Evolutionary conservation across 2,888 invertebrate genomes (phyloP).

Genomic region (Congeria kusceri): DNA sequence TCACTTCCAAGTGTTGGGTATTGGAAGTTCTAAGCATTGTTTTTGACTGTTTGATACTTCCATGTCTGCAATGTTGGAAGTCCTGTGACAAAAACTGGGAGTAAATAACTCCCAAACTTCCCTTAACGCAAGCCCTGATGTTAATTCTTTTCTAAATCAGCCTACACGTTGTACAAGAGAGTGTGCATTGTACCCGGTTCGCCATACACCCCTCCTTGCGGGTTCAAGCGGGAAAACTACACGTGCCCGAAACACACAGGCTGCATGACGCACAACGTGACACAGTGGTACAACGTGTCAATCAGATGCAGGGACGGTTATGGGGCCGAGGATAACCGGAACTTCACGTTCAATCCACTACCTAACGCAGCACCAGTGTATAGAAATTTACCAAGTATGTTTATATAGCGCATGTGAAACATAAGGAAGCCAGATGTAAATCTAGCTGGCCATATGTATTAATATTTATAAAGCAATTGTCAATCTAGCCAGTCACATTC

Average conservation of each 20-base stretch:
- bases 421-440: no score
- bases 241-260: slow-evolving; percentile 7
- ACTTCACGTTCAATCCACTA: slow-evolving; percentile 10
- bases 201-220: slow-evolving; percentile 4
- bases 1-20: no score
- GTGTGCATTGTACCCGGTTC: background rate
- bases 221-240: slow-evolving; percentile 9
- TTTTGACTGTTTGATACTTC: no score
- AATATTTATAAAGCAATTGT: no score
- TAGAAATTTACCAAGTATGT: slow-evolving; percentile 20
- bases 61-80: no score
- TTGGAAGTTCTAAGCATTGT: no score
- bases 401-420: no score
- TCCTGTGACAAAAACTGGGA: no score
- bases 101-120: no score
- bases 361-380: slow-evolving; percentile 10
- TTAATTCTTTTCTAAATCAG: background rate
- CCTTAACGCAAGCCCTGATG: no score
- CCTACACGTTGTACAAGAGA: slow-evolving; percentile 12
- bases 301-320: slow-evolving; percentile 28
- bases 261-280: slow-evolving; percentile 24
- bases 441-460: no score
- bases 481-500: no score
- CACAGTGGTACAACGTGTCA: slow-evolving; percentile 11
- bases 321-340: background rate